Conservation (phyloP, 2,797 vertebrate genomes). For the Malacoctenus gilli region DNA sequence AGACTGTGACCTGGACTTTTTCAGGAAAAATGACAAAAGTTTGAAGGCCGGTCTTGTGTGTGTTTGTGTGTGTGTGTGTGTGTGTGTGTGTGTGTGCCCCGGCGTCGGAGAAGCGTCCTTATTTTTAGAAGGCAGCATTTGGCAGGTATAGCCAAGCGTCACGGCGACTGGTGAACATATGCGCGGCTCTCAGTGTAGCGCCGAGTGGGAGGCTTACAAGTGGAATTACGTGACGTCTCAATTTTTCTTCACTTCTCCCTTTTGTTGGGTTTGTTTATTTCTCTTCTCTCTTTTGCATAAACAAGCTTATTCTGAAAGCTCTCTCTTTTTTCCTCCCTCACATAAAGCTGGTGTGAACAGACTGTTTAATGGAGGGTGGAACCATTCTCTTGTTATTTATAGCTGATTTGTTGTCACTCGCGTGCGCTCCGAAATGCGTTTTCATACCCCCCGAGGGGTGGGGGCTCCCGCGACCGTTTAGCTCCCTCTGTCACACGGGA, state of each 20-base stretch:
- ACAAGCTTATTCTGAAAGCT: too few species aligned
- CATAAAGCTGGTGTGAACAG: slow-evolving; percentile 20
- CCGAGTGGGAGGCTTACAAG: slow-evolving; percentile 42
- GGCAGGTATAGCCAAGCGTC: slow-evolving; percentile 40
- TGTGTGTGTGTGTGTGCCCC: too few species aligned
- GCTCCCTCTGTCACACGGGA: slow-evolving; percentile 27
- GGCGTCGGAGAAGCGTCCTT: slow-evolving; percentile 9
- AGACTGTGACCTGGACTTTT: slow-evolving; percentile 28
- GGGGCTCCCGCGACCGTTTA: slow-evolving; percentile 9
- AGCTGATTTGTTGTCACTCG: slow-evolving; percentile 20
- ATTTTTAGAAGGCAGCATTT: slow-evolving; percentile 48
- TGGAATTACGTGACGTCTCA: slow-evolving; percentile 9
- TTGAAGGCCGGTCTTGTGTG: slow-evolving; percentile 14
- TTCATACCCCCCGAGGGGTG: too few species aligned
- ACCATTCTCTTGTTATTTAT: slow-evolving; percentile 30
- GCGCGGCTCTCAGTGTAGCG: slow-evolving; percentile 12
- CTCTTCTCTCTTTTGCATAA: too few species aligned
- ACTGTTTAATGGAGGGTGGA: slow-evolving; percentile 12
- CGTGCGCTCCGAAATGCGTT: slow-evolving; percentile 27
- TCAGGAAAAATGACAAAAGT: slow-evolving; percentile 22
- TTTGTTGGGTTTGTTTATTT: too few species aligned
- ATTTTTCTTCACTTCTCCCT: not conserved
- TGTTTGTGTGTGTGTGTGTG: slow-evolving; percentile 6
- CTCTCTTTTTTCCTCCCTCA: slow-evolving; percentile 20
- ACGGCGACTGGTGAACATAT: slow-evolving; percentile 47